These are phyloP conservation scores for Miniopterus natalensis DNA, from an alignment of 2,113 vertebrate species.

Conservation along the genomic window DNA sequence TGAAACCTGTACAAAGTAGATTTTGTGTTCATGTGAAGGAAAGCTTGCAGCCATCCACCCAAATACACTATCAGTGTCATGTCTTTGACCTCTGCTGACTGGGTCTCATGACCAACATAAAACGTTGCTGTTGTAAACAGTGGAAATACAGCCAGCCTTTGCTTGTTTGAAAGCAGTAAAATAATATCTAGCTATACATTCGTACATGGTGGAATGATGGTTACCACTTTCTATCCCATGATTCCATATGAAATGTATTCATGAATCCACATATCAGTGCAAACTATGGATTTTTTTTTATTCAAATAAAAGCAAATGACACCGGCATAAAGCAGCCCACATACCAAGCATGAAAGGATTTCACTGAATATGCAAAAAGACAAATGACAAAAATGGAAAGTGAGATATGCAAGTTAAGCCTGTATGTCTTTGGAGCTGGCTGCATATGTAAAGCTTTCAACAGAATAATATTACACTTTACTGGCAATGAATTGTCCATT, in stretches of 20 bases:
- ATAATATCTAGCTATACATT: neutral
- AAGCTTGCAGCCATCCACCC: neutral
- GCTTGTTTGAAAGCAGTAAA: constrained; percentile 28
- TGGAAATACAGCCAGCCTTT: neutral
- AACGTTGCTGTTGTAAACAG: neutral
- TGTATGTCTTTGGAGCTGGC: constrained; percentile 47
- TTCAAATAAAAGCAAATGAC: neutral
- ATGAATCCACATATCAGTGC: neutral
- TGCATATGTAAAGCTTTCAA: constrained; percentile 68
- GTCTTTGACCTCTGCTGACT: neutral
- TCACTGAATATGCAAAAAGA: constrained; percentile 50
- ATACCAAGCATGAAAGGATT: neutral
- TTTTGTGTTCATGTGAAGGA: neutral
- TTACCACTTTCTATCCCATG: neutral
- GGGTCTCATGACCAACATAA: neutral
- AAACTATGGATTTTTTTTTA: neutral
- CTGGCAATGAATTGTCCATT: constrained; percentile 79
- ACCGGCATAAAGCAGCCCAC: neutral
- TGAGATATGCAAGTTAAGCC: constrained; percentile 45
- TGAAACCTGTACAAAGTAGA: neutral
- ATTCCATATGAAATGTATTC: neutral
- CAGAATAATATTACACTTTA: constrained; percentile 77
- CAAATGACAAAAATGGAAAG: constrained; percentile 59
- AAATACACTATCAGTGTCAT: neutral
- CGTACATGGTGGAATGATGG: neutral